Evolutionary conservation across 2,113 vertebrate species (phyloP).

Genomic region (Edolisoma coerulescens): DNA sequence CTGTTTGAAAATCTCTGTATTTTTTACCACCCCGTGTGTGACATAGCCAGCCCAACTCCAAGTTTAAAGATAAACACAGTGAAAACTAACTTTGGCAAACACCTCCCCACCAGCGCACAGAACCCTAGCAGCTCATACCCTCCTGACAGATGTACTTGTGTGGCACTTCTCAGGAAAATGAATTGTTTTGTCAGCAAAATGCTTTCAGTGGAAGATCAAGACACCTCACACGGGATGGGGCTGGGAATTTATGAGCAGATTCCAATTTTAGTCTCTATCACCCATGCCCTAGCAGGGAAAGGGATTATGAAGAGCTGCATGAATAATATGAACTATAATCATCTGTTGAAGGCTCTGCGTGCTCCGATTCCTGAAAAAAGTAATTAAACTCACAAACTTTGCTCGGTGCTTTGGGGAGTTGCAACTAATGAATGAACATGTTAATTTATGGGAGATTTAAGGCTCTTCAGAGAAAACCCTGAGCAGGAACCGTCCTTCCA

Average conservation of each 20-base stretch:
- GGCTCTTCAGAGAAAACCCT: not conserved
- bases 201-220: not conserved
- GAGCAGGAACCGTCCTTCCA: not conserved
- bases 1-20: slow-evolving; percentile 17
- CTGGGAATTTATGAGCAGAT: not conserved
- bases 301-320: slow-evolving; percentile 26
- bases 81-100: not conserved
- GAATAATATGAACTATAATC: slow-evolving; percentile 26
- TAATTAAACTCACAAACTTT: slow-evolving; percentile 62
- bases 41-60: not conserved
- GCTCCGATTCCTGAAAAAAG: slow-evolving; percentile 24
- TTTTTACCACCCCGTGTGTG: slow-evolving; percentile 26
- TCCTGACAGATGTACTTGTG: not conserved
- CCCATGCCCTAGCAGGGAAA: not conserved
- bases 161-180: not conserved
- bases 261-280: not conserved
- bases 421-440: not conserved
- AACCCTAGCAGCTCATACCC: not conserved
- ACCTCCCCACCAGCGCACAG: not conserved
- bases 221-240: not conserved
- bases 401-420: not conserved
- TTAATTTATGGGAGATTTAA: slow-evolving; percentile 13
- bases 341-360: not conserved
- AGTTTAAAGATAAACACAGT: not conserved
- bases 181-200: not conserved